phyloP scores from a whole-genome alignment of 2,888 invertebrate species.

The Eumerus sabulonum region DNA sequence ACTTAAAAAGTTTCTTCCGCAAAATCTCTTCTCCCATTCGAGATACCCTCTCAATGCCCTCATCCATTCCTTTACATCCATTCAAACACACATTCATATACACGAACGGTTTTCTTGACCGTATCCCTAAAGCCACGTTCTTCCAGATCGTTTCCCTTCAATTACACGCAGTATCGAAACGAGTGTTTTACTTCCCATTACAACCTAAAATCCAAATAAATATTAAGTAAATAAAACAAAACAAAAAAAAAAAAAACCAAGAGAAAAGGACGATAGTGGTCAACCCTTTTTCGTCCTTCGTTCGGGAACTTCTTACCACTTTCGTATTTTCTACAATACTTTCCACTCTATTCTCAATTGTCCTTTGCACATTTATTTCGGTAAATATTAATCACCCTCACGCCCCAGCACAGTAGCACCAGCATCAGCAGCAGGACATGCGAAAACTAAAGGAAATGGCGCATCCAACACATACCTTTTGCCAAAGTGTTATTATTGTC shows the following conservation, averaged over 20 bases:
- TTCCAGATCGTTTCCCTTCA: slow-evolving; percentile 67
- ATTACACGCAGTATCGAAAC: slow-evolving; percentile 66
- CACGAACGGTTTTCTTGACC: too few relatives aligned
- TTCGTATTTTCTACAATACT: slow-evolving; percentile 12
- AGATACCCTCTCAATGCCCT: background rate
- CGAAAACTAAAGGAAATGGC: slow-evolving; percentile 21
- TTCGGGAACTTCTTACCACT: too few relatives aligned
- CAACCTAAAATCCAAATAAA: slow-evolving; percentile 65
- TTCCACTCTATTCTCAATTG: too few relatives aligned
- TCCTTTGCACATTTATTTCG: slow-evolving; percentile 41
- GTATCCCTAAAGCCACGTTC: slow-evolving; percentile 48
- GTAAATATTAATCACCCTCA: slow-evolving; percentile 62
- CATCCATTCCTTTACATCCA: too few relatives aligned
- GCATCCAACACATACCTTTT: slow-evolving; percentile 23
- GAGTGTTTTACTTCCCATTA: slow-evolving; percentile 69
- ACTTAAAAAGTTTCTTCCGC: slow-evolving; percentile 50
- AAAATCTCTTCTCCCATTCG: background rate
- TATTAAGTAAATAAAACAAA: slow-evolving; percentile 61
- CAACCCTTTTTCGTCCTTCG: slow-evolving; percentile 47
- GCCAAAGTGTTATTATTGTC: slow-evolving; percentile 34
- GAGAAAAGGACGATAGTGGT: slow-evolving; percentile 27
- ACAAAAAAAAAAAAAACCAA: slow-evolving; percentile 34
- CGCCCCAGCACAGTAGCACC: slow-evolving; percentile 16
- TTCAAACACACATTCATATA: too few relatives aligned
- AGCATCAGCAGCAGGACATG: background rate